Evolutionary conservation across 2,888 invertebrate genomes (phyloP).

Genomic region (Lasioglossum vierecki): DNA sequence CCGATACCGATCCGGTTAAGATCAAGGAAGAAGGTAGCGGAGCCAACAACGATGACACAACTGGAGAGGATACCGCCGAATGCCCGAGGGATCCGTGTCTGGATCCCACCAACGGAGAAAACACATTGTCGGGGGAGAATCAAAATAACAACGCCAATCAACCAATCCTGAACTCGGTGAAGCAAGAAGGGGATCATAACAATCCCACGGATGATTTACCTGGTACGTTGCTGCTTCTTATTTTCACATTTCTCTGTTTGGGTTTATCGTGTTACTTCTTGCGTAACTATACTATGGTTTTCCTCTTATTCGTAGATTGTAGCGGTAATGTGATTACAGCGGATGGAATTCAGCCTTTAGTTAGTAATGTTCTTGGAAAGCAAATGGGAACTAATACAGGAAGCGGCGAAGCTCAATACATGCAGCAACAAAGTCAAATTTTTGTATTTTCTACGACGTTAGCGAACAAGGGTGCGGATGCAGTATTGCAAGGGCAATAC

Average conservation of each 20-base stretch:
- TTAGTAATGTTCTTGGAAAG: constrained; percentile 91
- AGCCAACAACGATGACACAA: constrained; percentile 79
- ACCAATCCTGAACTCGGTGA: constrained; percentile 77
- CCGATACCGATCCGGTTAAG: constrained; percentile 81
- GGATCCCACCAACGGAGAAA: constrained; percentile 77
- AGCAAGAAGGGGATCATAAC: constrained; percentile 79
- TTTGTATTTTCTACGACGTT: constrained; percentile 98
- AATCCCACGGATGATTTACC: constrained; percentile 78
- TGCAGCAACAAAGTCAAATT: constrained; percentile 99
- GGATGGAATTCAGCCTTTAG: constrained; percentile 90
- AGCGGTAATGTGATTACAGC: constrained; percentile 83
- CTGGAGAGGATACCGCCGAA: constrained; percentile 78
- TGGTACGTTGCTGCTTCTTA: constrained; percentile 64
- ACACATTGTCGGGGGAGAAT: constrained; percentile 75
- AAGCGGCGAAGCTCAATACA: constrained; percentile 93
- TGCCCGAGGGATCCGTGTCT: constrained; percentile 78
- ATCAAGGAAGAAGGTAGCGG: constrained; percentile 80
- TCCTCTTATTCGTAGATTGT: constrained; percentile 70
- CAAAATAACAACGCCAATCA: constrained; percentile 77
- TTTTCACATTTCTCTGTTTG: not conserved
- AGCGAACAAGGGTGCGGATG: constrained; percentile 97
- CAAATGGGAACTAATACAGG: constrained; percentile 89
- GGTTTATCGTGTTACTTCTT: not conserved
- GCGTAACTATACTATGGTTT: not conserved
- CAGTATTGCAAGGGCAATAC: constrained; percentile 94